Conservation (phyloP, 2,888 invertebrate genomes). For the Aethes cnicana region DNA sequence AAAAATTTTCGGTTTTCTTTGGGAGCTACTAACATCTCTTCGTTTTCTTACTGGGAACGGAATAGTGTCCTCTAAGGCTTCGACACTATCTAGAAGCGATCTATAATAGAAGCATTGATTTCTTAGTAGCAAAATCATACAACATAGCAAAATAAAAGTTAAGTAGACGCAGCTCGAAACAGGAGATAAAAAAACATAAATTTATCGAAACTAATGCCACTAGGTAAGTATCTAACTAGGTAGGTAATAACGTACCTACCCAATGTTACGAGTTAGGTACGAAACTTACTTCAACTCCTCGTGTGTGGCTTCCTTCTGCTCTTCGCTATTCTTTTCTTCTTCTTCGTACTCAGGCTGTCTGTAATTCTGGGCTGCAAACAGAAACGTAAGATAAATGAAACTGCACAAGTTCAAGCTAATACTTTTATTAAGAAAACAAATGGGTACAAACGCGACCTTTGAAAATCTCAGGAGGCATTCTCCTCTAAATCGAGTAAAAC, state of each 20-base stretch:
- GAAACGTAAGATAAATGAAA: constrained; percentile 18
- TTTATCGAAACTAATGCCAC: no score
- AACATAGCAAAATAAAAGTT: no score
- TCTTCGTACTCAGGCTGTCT: constrained; percentile 41
- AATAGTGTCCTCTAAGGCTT: constrained; percentile 24
- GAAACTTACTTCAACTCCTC: constrained; percentile 61
- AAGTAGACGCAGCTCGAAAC: no score
- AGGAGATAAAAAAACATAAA: no score
- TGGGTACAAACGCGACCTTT: no score
- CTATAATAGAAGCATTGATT: constrained; percentile 20
- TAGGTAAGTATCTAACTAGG: no score
- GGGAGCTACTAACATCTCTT: constrained; percentile 14
- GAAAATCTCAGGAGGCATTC: no score
- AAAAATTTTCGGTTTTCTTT: constrained; percentile 9
- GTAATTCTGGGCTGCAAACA: constrained; percentile 28
- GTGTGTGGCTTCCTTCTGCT: constrained; percentile 43
- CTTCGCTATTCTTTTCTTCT: constrained; percentile 39
- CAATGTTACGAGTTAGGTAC: no score
- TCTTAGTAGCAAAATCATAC: constrained; percentile 1
- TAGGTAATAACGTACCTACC: no score
- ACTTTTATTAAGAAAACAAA: constrained; percentile 22
- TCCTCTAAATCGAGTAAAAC: no score
- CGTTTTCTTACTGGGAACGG: constrained; percentile 26
- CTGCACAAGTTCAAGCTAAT: background rate
- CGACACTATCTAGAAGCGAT: constrained; percentile 29